phyloP scores from a whole-genome alignment of 1,140 invertebrate genomes.

The Sitobion miscanthi region DNA sequence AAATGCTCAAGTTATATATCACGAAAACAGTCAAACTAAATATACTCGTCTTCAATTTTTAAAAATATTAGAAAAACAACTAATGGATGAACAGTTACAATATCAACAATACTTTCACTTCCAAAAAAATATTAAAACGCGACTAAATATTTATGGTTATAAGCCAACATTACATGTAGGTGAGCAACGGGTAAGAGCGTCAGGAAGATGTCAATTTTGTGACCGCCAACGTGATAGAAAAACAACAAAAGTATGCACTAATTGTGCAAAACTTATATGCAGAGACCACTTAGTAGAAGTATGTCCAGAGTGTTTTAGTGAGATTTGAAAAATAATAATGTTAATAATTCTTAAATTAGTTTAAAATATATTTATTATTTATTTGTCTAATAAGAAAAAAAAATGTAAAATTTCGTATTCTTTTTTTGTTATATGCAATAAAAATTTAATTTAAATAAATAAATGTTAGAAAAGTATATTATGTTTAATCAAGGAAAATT shows the following conservation, averaged over 20 bases:
- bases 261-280: not conserved
- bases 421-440: not conserved
- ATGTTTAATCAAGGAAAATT: not conserved
- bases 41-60: not conserved
- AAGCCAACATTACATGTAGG: not conserved
- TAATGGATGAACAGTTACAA: not conserved
- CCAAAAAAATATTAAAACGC: not conserved
- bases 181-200: not conserved
- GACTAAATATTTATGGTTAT: not conserved
- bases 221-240: not conserved
- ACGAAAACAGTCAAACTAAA: not conserved
- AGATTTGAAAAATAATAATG: not conserved
- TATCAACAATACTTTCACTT: slow-evolving; percentile 5
- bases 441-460: not conserved
- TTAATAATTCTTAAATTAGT: not conserved
- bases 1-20: not conserved
- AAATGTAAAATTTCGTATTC: slow-evolving; percentile 3
- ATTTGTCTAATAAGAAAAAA: no score
- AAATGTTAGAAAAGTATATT: not conserved
- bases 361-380: not conserved
- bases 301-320: slow-evolving; percentile 14
- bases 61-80: slow-evolving; percentile 5
- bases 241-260: slow-evolving; percentile 15
- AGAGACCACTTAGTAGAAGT: slow-evolving; percentile 17
- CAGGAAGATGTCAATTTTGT: slow-evolving; percentile 36